Base-by-base conservation (phyloP, 2,797 vertebrate genomes). In the Acipenser ruthenus region DNA sequence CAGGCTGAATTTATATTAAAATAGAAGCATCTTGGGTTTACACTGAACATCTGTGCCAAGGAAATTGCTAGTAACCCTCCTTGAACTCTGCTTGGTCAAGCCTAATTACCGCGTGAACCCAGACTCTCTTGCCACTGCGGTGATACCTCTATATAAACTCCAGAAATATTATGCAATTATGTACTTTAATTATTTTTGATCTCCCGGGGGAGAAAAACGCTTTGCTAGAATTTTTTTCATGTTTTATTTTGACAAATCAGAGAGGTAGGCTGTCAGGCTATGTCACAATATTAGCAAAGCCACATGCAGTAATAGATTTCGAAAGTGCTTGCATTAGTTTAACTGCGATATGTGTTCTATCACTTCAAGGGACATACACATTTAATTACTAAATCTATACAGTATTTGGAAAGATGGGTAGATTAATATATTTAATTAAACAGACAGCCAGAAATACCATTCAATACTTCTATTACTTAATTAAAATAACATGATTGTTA, bases 141-240 rank as follows among this genome's bases (percentile, higher is more conserved):
- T 11, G 13, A 58, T 6, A n/a, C 12, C 13, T 13, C 55, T 6
- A 13, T 58, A 13, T 13, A 67, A 60, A 69, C 63, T 56, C 50
- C 37, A 64, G 59, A 53, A 67, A 71, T 69, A 73, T 70, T 65
- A 69, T n/a, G 12, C 65, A 70, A 65, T 65, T 50, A 61, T 69
- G 71, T 69, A 69, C 48, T 37, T 64, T 63, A 73, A 75, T 75
- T 71, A 66, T 72, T 66, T 65, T 71, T 67, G 65, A 49, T 67
- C 65, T 67, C 67, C 52, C 12, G 50, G 60, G 65, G 48, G 68
- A 37, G 23, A 71, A 73, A 69, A 70, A 68, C 66, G 61, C 66
- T 68, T 72, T 74, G 67, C 70, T 68, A 48, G 49, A 50, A 64
- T 53, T 70, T 65, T 65, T 67, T 60, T 61, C 55, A 66, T 63